phyloP scores from a whole-genome alignment of 2,113 vertebrate species.

The Gymnogyps californianus region DNA sequence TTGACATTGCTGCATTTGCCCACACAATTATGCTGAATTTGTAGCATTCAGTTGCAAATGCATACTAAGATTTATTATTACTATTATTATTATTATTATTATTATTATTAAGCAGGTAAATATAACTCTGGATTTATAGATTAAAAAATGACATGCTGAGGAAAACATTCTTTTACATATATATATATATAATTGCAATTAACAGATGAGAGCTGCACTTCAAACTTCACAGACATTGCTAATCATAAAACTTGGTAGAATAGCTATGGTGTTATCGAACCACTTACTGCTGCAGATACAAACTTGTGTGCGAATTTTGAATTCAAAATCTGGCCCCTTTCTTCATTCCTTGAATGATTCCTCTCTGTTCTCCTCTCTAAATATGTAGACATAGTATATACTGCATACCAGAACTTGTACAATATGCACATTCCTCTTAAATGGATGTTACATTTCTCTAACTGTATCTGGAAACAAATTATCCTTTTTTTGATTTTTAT shows the following conservation, averaged over 20 bases:
- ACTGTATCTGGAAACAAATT: not conserved
- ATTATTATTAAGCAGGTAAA: not conserved
- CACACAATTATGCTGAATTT: not conserved
- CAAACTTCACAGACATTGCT: not conserved
- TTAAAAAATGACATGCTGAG: not conserved
- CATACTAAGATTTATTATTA: not conserved
- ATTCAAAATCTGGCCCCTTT: not conserved
- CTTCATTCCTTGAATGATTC: not conserved
- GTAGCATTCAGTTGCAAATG: not conserved
- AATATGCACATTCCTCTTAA: not conserved
- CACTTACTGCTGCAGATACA: not conserved
- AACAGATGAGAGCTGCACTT: not conserved
- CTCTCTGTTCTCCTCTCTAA: not conserved
- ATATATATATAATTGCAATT: not conserved
- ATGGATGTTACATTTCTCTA: not conserved
- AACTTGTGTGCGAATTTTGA: not conserved
- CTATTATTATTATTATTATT: not conserved
- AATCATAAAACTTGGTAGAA: not conserved
- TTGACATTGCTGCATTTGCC: not conserved
- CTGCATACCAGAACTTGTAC: not conserved
- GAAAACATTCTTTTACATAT: not conserved
- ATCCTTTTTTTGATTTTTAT: not conserved
- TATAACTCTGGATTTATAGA: not conserved
- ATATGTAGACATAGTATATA: not conserved
- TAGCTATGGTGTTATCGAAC: not conserved